A percentile compares a stretch with the other conserved stretches of the same genome.
These are phyloP conservation scores for Andricus curvator DNA, from an alignment of 2,888 invertebrate genomes.

Conservation along the genomic window DNA sequence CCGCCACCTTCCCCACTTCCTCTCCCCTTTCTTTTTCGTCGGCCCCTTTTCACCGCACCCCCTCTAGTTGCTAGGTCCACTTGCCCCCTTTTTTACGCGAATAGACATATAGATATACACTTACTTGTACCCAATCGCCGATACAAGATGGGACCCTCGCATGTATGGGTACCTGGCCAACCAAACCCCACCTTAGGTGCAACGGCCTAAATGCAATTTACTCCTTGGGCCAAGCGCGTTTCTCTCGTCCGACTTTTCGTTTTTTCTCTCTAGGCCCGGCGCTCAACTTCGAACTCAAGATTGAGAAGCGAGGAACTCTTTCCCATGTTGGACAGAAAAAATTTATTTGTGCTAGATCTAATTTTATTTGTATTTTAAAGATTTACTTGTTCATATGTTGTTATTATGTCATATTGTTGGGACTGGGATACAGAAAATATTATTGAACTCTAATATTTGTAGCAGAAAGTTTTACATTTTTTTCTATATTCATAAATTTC, in stretches of 20 bases:
- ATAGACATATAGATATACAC: constrained; percentile 62
- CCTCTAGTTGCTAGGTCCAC: constrained; percentile 75
- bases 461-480: too few relatives aligned
- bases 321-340: neutral
- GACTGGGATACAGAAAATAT: too few relatives aligned
- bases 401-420: too few relatives aligned
- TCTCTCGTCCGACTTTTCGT: constrained; percentile 58
- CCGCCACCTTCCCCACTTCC: constrained; percentile 42
- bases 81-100: constrained; percentile 69
- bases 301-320: constrained; percentile 20
- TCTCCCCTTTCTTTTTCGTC: constrained; percentile 44
- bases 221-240: constrained; percentile 65
- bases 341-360: neutral
- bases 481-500: too few relatives aligned
- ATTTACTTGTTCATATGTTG: too few relatives aligned
- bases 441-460: too few relatives aligned
- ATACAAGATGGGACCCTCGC: constrained; percentile 53
- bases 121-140: constrained; percentile 44
- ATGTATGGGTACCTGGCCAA: constrained; percentile 47
- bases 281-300: constrained; percentile 54
- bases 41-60: constrained; percentile 48
- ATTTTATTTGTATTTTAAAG: too few relatives aligned
- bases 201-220: constrained; percentile 76
- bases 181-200: constrained; percentile 70
- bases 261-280: constrained; percentile 57